Evolutionary conservation across 64 coral and sea anemone species (phyloP).

Genomic region (Actinia tenebrosa): DNA sequence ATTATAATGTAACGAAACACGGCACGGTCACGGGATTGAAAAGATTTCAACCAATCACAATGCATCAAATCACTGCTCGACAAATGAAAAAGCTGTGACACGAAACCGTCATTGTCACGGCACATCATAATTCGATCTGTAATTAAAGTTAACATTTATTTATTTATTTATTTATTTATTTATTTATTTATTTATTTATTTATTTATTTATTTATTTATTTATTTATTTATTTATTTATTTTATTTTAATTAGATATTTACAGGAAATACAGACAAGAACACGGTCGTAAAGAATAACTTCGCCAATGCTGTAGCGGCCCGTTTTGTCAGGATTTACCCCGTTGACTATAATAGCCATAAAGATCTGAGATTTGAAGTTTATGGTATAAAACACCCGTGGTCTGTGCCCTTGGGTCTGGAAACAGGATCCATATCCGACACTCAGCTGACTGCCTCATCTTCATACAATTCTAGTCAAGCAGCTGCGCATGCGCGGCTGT

Average conservation of each 20-base stretch:
- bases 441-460: not conserved
- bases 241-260: conserved; percentile 15
- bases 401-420: conserved; percentile 1
- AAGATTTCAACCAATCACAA: too few relatives aligned
- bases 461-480: not conserved
- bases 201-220: too few relatives aligned
- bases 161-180: too few relatives aligned
- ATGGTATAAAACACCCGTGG: not conserved
- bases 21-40: too few relatives aligned
- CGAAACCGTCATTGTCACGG: too few relatives aligned
- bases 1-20: too few relatives aligned
- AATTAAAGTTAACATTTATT: too few relatives aligned
- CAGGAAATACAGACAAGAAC: conserved; percentile 7
- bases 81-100: too few relatives aligned
- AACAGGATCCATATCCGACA: not conserved
- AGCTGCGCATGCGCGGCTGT: conserved; percentile 4
- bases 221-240: too few relatives aligned
- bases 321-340: not conserved
- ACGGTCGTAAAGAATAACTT: not conserved
- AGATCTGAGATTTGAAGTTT: not conserved
- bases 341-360: not conserved
- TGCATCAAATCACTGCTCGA: too few relatives aligned
- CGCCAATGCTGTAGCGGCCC: not conserved
- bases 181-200: too few relatives aligned
- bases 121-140: too few relatives aligned